A percentile compares a stretch with the other conserved stretches of the same genome.
These are phyloP conservation scores for Aramus guarauna DNA, from an alignment of 2,113 vertebrate species.

Conservation along the genomic window DNA sequence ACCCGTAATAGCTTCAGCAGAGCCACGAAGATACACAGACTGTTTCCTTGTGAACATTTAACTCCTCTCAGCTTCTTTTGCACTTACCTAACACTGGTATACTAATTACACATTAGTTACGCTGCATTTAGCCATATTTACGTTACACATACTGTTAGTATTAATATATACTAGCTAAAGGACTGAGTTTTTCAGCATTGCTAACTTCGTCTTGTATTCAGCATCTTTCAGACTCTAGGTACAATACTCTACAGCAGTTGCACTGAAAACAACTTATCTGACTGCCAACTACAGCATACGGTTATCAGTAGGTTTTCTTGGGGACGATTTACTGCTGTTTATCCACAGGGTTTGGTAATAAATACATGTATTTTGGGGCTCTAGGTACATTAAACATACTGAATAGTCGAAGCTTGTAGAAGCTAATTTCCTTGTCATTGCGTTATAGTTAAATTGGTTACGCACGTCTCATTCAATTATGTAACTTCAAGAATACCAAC, in stretches of 20 bases:
- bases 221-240: background rate
- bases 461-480: conserved; percentile 17
- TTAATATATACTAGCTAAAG: background rate
- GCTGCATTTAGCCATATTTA: background rate
- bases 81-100: background rate
- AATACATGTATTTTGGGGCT: conserved; percentile 35
- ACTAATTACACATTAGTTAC: background rate
- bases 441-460: conserved; percentile 37
- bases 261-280: background rate
- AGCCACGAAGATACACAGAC: background rate
- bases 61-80: background rate
- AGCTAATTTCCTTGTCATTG: conserved; percentile 57
- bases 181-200: background rate
- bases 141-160: background rate
- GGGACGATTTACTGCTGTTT: conserved; percentile 17
- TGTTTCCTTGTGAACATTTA: background rate
- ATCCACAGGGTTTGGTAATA: conserved; percentile 24
- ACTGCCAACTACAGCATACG: background rate
- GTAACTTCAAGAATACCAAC: conserved; percentile 24
- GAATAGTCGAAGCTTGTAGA: conserved; percentile 44
- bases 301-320: conserved; percentile 1
- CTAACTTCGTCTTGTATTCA: background rate
- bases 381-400: conserved; percentile 46
- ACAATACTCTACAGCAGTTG: background rate
- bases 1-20: background rate